Base-by-base conservation (phyloP, 2,888 invertebrate genomes). In the Cryptocephalus primarius region DNA sequence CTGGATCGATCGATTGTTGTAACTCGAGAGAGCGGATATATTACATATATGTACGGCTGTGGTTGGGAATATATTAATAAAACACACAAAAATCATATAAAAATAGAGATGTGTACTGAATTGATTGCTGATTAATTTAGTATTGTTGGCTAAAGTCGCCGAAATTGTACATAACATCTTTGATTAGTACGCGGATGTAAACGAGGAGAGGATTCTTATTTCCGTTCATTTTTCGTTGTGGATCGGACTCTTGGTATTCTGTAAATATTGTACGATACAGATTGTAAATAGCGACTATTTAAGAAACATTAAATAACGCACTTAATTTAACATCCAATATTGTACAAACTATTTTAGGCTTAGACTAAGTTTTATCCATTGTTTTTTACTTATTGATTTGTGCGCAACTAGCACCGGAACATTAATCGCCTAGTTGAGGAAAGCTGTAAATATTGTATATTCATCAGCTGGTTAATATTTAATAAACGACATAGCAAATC, bases 401-500 rank as follows among this genome's bases (percentile, higher is more conserved):
- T 49, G 49, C 53, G 52, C 55, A 54, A 52, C 56, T 54, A 50
- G 49, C 47, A 50, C 42, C 42, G 48, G 50, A 22, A n/a, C n/a
- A n/a, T n/a, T n/a, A n/a, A n/a, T n/a, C n/a, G n/a, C 6, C 50
- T 52, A 49, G 49, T 49, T 47, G 42, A 42, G 31, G 40, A 53
- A 54, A 60, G 63, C 63, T 68, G 67, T 67, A 68, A 64, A 67
- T 68, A 67, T 66, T 65, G 64, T 67, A 67, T 64, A 66, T 66
- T 67, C 62, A 63, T 66, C 64, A 62, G 67, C 64, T 63, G 51
- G 53, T 54, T 40, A 34, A 39, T 50, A 45, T 46, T 11, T 45
- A 46, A 42, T 45, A 47, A 51, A 54, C 53, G 51, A 53, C 48
- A 55, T 48, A 44, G 49, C 38, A 51, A 55, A 57, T 57, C 56